phyloP scores from a whole-genome alignment of 1,140 invertebrate genomes.

The Cataglyphis hispanica region DNA sequence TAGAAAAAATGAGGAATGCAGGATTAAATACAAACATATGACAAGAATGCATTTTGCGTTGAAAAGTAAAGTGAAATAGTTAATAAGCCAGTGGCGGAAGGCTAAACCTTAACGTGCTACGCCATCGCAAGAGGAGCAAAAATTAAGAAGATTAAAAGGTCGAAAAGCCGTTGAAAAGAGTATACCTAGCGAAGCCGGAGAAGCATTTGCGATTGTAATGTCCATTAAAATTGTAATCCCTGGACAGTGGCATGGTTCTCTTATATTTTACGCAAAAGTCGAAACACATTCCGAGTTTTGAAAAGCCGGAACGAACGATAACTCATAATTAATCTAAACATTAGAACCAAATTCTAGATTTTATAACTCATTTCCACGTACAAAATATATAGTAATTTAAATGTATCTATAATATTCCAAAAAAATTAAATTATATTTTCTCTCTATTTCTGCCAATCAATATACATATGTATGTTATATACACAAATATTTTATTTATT shows the following conservation, averaged over 20 bases:
- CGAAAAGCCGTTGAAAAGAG: slow-evolving; percentile 62
- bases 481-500: not conserved
- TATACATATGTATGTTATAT: slow-evolving; percentile 1
- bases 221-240: slow-evolving; percentile 62
- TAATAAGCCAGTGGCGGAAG: slow-evolving; percentile 66
- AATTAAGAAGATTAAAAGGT: slow-evolving; percentile 64
- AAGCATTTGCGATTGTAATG: slow-evolving; percentile 63
- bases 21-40: slow-evolving; percentile 52
- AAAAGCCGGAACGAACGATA: slow-evolving; percentile 7
- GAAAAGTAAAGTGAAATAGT: slow-evolving; percentile 61
- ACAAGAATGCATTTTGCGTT: slow-evolving; percentile 57
- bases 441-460: not conserved
- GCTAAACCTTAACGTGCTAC: slow-evolving; percentile 64
- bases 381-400: slow-evolving; percentile 9
- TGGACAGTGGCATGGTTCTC: slow-evolving; percentile 42
- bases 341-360: slow-evolving; percentile 24
- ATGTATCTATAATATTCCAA: not conserved
- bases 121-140: slow-evolving; percentile 61
- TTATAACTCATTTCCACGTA: slow-evolving; percentile 12
- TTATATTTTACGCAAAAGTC: slow-evolving; percentile 56
- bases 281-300: slow-evolving; percentile 56
- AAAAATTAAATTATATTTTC: slow-evolving; percentile 35
- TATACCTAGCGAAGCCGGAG: slow-evolving; percentile 52
- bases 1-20: slow-evolving; percentile 23
- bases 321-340: slow-evolving; percentile 21